Percentiles rank a stretch among this genome's conserved stretches.
Evolutionary conservation across 2,888 invertebrate species (phyloP).

Genomic region (Pasiphila rectangulata): DNA sequence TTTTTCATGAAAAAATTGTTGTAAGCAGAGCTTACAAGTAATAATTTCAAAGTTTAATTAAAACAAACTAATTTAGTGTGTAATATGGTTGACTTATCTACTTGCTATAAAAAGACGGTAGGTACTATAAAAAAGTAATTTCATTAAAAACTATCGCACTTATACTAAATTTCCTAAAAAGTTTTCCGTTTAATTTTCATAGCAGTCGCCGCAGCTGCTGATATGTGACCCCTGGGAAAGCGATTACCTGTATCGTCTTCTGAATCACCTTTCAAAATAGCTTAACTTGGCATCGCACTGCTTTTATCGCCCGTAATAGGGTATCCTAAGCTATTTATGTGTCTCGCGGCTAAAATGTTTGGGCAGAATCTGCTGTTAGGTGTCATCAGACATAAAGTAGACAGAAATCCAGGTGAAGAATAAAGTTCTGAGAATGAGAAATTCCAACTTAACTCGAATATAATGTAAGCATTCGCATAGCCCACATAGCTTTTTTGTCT

Average conservation of each 20-base stretch:
- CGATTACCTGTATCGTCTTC: conserved; percentile 21
- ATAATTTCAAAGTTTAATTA: too few relatives aligned
- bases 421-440: too few relatives aligned
- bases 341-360: conserved; percentile 1
- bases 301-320: conserved; percentile 11
- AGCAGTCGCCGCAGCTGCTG: conserved; percentile 3
- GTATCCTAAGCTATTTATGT: conserved; percentile 9
- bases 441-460: too few relatives aligned
- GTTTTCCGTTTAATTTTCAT: conserved; percentile 13
- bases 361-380: conserved; percentile 1
- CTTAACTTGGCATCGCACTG: conserved; percentile 10
- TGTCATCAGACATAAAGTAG: background rate
- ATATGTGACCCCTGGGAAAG: conserved; percentile 10
- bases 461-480: too few relatives aligned
- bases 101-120: too few relatives aligned
- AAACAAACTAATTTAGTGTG: too few relatives aligned
- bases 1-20: conserved; percentile 16
- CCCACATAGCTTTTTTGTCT: too few relatives aligned
- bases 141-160: background rate
- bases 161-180: conserved; percentile 3
- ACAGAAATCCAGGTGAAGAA: background rate
- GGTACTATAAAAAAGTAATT: too few relatives aligned
- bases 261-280: conserved; percentile 18
- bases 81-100: too few relatives aligned
- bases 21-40: too few relatives aligned